Evolutionary conservation across 1,140 invertebrate genomes (phyloP).

Genomic region (Drosophila varians): DNA sequence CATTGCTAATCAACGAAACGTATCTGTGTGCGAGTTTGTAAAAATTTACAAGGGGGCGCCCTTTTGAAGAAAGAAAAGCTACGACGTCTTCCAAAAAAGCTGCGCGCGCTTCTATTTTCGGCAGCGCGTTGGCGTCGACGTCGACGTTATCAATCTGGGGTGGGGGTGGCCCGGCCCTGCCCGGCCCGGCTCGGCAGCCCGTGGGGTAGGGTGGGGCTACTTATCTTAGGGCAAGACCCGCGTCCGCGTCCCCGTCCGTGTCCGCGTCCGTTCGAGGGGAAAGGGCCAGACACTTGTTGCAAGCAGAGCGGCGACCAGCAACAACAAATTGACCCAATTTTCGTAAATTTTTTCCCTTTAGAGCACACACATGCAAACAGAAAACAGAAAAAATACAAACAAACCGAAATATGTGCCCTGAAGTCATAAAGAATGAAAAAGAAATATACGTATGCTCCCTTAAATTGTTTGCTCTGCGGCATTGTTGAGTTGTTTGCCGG

Average conservation of each 20-base stretch:
- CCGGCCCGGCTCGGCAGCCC: too few species aligned
- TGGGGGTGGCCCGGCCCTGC: background rate
- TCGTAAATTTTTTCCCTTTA: conserved; percentile 45
- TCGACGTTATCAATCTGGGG: conserved; percentile 55
- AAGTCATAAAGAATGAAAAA: conserved; percentile 62
- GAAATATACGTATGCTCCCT: conserved; percentile 33
- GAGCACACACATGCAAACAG: conserved; percentile 29
- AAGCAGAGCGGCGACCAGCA: conserved; percentile 53
- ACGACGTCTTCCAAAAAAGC: conserved; percentile 55
- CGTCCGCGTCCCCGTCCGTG: conserved; percentile 60
- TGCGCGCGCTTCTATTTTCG: conserved; percentile 73
- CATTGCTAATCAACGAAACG: conserved; percentile 44
- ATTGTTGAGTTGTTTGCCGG: conserved; percentile 72
- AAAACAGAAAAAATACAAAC: conserved; percentile 47
- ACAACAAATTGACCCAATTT: conserved; percentile 78
- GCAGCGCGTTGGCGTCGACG: conserved; percentile 70
- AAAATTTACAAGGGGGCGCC: conserved; percentile 55
- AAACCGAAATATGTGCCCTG: conserved; percentile 66
- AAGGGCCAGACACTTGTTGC: conserved; percentile 76
- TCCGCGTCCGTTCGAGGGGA: conserved; percentile 39
- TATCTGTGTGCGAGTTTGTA: conserved; percentile 31
- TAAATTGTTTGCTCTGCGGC: conserved; percentile 74
- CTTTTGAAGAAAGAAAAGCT: conserved; percentile 43
- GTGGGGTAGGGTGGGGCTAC: conserved; percentile 33
- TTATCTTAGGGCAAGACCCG: conserved; percentile 80